Evolutionary conservation across 2,888 invertebrate species (phyloP), one percentile per base, ranked within the genome.

Genomic region (Fragum fragum): DNA sequence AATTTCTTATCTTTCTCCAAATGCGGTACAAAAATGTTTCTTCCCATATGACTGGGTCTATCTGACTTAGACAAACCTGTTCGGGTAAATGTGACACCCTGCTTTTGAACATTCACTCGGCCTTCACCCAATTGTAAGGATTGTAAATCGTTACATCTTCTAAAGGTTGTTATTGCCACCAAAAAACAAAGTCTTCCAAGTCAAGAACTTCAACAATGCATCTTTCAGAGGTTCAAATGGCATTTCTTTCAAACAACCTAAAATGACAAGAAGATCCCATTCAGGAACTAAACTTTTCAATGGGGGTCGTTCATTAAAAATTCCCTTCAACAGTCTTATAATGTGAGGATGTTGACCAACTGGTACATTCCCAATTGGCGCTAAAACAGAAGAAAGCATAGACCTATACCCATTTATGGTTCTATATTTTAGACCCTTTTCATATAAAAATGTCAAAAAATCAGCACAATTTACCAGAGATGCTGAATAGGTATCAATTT

Each of bases 401-500:
- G n/a, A n/a, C n/a, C n/a, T n/a, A n/a, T n/a, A n/a, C n/a, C n/a
- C n/a, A n/a, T n/a, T n/a, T n/a, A n/a, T n/a, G n/a, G n/a, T n/a
- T n/a, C n/a, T n/a, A n/a, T n/a, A n/a, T n/a, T n/a, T n/a, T n/a
- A n/a, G n/a, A n/a, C n/a, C n/a, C n/a, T n/a, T n/a, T n/a, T n/a
- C n/a, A n/a, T n/a, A n/a, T n/a, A n/a, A n/a, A n/a, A n/a, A n/a
- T n/a, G n/a, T n/a, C n/a, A n/a, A n/a, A n/a, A n/a, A n/a, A n/a
- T n/a, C n/a, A n/a, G n/a, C n/a, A n/a, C n/a, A n/a, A n/a, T n/a
- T n/a, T n/a, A n/a, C n/a, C n/a, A n/a, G n/a, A n/a, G n/a, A n/a
- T n/a, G n/a, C n/a, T n/a, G n/a, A n/a, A n/a, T n/a, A n/a, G n/a
- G 14, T 66, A 81, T 79, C 76, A 71, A 70, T 76, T 16, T 76